Percentiles rank a stretch among this genome's conserved stretches.
phyloP scores from a whole-genome alignment of 30 jellyfish, hydroid and myxozoan species.

The Sanderia malayensis region DNA sequence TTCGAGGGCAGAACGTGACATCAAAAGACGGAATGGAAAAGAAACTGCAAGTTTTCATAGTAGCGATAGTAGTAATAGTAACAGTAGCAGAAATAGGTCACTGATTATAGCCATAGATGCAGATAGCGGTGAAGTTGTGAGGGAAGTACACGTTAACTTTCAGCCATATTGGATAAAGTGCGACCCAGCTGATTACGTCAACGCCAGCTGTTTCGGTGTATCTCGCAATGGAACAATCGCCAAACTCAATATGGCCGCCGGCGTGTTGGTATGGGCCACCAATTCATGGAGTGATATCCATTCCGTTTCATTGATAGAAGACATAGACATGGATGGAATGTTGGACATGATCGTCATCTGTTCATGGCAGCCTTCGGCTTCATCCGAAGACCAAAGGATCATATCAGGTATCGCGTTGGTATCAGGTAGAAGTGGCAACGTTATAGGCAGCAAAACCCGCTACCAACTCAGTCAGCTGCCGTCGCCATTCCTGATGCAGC shows the following conservation, averaged over 20 bases:
- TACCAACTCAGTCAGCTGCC: constrained; percentile 48
- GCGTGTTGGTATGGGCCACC: constrained; percentile 6
- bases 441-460: constrained; percentile 51
- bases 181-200: background rate
- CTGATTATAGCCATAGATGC: constrained; percentile 33
- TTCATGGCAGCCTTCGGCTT: constrained; percentile 55
- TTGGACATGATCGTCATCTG: constrained; percentile 33
- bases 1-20: no score
- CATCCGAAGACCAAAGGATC: constrained; percentile 17
- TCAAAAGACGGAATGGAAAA: no score
- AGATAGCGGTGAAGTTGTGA: constrained; percentile 17
- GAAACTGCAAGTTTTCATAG: no score
- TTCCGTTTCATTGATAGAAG: constrained; percentile 22
- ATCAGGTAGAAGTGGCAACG: constrained; percentile 32
- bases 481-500: constrained; percentile 54
- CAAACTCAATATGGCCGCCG: constrained; percentile 17
- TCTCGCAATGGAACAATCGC: constrained; percentile 27
- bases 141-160: constrained; percentile 18
- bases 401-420: constrained; percentile 52
- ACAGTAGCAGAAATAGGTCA: constrained; percentile 17
- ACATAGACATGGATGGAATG: constrained; percentile 18
- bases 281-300: constrained; percentile 39
- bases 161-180: constrained; percentile 18
- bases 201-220: constrained; percentile 30
- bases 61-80: no score